Evolutionary conservation across 2,797 vertebrate genomes (phyloP).

Genomic region (Cirrhinus mrigala): DNA sequence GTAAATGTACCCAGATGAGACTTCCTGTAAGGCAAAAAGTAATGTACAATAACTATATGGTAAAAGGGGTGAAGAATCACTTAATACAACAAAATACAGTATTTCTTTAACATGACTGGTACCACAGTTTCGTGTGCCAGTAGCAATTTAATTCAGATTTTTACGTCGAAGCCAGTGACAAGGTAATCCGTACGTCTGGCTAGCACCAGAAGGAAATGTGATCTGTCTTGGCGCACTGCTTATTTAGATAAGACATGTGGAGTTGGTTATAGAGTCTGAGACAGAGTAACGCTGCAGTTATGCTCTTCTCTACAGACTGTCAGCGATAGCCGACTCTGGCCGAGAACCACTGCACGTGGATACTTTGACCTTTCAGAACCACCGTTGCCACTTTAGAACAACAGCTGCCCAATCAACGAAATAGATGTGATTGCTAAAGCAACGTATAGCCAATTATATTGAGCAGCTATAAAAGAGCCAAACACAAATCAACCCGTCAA

Average conservation of each 20-base stretch:
- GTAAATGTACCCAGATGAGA: slow-evolving; percentile 37
- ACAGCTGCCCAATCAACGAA: slow-evolving; percentile 36
- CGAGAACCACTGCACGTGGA: slow-evolving; percentile 21
- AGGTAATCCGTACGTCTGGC: slow-evolving; percentile 61
- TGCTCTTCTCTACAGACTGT: slow-evolving; percentile 44
- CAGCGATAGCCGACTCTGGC: slow-evolving; percentile 5
- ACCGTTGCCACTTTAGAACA: slow-evolving; percentile 6
- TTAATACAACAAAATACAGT: slow-evolving; percentile 35
- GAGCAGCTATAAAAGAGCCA: not conserved
- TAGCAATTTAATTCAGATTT: slow-evolving; percentile 56
- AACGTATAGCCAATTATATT: not conserved
- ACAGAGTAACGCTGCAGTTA: slow-evolving; percentile 36
- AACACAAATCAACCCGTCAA: not conserved
- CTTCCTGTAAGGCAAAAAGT: slow-evolving; percentile 13
- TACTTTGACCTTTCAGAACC: slow-evolving; percentile 41
- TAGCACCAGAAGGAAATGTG: slow-evolving; percentile 57
- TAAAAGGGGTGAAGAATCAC: slow-evolving; percentile 35
- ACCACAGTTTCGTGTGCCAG: slow-evolving; percentile 53
- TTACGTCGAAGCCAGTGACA: slow-evolving; percentile 57
- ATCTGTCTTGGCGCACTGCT: slow-evolving; percentile 56
- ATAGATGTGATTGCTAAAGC: slow-evolving; percentile 17
- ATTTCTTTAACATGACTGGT: slow-evolving; percentile 55
- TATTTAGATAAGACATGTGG: slow-evolving; percentile 69
- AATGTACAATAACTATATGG: slow-evolving; percentile 8
- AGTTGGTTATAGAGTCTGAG: slow-evolving; percentile 56